These are phyloP conservation scores for Sarcophaga subvicina DNA, from an alignment of 2,888 invertebrate genomes.

Conservation along the genomic window DNA sequence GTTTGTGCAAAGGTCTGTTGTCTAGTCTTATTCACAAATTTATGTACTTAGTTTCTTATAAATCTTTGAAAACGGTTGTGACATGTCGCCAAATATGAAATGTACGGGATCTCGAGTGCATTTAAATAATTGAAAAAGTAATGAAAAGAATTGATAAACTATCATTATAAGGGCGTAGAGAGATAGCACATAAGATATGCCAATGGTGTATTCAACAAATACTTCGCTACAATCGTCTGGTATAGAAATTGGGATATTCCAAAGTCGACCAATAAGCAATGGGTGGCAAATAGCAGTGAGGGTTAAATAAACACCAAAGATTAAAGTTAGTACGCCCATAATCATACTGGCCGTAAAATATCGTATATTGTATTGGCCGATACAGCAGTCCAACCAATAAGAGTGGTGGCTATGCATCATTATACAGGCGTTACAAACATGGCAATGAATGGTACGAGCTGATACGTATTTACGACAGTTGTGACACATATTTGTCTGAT, in stretches of 20 bases:
- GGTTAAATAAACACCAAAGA: constrained; percentile 90
- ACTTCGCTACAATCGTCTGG: constrained; percentile 94
- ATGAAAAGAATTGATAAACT: constrained; percentile 47
- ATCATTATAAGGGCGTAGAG: constrained; percentile 55
- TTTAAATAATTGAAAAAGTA: constrained; percentile 57
- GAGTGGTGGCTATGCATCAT: constrained; percentile 91
- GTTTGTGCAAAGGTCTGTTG: neutral
- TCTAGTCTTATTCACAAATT: neutral
- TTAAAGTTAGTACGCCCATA: constrained; percentile 86
- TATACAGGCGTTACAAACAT: constrained; percentile 91
- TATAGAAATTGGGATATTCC: constrained; percentile 84
- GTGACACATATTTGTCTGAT: constrained; percentile 83
- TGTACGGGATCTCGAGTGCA: constrained; percentile 56
- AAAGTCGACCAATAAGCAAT: constrained; percentile 80
- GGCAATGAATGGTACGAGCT: constrained; percentile 90
- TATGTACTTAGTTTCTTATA: constrained; percentile 63
- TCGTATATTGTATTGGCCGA: constrained; percentile 90
- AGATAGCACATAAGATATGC: constrained; percentile 56
- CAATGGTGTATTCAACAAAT: constrained; percentile 85
- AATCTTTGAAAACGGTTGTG: constrained; percentile 64
- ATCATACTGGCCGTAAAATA: constrained; percentile 88
- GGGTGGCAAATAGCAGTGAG: constrained; percentile 94
- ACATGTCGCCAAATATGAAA: constrained; percentile 61
- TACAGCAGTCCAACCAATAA: constrained; percentile 93
- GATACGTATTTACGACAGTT: constrained; percentile 85